These are phyloP conservation scores for Aptenodytes forsteri DNA, from an alignment of 2,113 vertebrate genomes.

Conservation along the genomic window DNA sequence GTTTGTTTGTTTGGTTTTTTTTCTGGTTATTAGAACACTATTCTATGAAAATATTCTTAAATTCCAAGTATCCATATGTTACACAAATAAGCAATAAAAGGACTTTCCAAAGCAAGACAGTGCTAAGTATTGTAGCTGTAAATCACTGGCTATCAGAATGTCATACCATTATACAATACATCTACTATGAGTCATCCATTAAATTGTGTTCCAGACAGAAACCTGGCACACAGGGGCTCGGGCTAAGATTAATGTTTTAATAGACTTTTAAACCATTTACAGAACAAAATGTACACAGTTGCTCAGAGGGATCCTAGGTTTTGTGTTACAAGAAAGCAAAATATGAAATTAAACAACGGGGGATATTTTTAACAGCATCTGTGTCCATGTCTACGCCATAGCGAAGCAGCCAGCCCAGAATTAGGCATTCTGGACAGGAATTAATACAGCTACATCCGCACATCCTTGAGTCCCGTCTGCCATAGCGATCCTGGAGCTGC, in stretches of 20 bases:
- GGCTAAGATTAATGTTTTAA: constrained; percentile 28
- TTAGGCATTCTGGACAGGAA: not conserved
- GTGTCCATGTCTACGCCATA: not conserved
- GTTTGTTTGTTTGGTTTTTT: not conserved
- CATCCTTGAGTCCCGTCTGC: not conserved
- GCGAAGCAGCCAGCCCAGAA: not conserved
- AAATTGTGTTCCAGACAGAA: constrained; percentile 38
- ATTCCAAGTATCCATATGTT: not conserved
- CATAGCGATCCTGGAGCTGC: not conserved
- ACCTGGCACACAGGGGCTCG: not conserved
- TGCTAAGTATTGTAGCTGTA: constrained; percentile 6
- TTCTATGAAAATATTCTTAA: not conserved
- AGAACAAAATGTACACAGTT: not conserved
- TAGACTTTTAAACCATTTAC: not conserved
- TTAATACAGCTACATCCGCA: not conserved
- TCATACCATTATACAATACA: not conserved
- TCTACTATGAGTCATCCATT: constrained; percentile 17
- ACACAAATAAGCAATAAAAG: constrained; percentile 36
- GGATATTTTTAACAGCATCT: not conserved
- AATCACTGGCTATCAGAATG: constrained; percentile 11
- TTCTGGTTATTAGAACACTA: not conserved
- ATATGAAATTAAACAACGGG: not conserved
- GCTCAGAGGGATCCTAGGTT: not conserved
- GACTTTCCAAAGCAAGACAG: constrained; percentile 1
- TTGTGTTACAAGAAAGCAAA: not conserved